phyloP scores from a whole-genome alignment of 2,888 invertebrate species.

The Scaptomyza reducta region DNA sequence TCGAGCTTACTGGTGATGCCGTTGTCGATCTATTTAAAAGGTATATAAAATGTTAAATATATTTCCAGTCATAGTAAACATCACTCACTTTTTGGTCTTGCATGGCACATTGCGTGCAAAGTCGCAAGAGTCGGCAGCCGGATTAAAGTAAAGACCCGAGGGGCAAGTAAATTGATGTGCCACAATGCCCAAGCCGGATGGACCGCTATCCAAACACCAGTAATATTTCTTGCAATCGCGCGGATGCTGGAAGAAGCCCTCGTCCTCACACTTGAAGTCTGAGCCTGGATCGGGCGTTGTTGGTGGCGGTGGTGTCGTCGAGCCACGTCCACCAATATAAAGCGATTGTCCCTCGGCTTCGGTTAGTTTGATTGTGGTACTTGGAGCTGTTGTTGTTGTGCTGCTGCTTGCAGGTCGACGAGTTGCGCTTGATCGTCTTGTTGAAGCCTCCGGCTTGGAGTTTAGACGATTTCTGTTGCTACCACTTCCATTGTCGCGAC shows the following conservation, averaged over 20 bases:
- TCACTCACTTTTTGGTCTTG: constrained; percentile 85
- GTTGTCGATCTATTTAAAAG: constrained; percentile 84
- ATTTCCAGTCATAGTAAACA: background rate
- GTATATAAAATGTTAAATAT: background rate
- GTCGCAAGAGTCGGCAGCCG: constrained; percentile 95
- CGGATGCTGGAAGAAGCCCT: constrained; percentile 96
- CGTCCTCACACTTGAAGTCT: constrained; percentile 95
- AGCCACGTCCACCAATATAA: constrained; percentile 83
- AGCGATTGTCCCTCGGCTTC: constrained; percentile 77
- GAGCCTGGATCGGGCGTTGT: constrained; percentile 95
- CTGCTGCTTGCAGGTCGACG: constrained; percentile 49
- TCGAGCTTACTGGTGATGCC: constrained; percentile 85
- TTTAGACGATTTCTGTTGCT: constrained; percentile 65
- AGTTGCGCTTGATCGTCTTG: constrained; percentile 52
- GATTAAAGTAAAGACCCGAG: constrained; percentile 95
- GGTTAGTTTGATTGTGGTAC: constrained; percentile 78
- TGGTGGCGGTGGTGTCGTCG: constrained; percentile 88
- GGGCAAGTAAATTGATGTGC: constrained; percentile 97
- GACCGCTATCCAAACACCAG: constrained; percentile 96
- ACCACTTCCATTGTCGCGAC: constrained; percentile 69
- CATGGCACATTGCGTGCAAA: constrained; percentile 94
- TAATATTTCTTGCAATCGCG: constrained; percentile 97
- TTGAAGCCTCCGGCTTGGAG: constrained; percentile 59
- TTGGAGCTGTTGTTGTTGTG: constrained; percentile 69
- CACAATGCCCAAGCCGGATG: constrained; percentile 94